Evolutionary conservation across 2,113 vertebrate genomes (phyloP).

Genomic region (Epinephelus lanceolatus): DNA sequence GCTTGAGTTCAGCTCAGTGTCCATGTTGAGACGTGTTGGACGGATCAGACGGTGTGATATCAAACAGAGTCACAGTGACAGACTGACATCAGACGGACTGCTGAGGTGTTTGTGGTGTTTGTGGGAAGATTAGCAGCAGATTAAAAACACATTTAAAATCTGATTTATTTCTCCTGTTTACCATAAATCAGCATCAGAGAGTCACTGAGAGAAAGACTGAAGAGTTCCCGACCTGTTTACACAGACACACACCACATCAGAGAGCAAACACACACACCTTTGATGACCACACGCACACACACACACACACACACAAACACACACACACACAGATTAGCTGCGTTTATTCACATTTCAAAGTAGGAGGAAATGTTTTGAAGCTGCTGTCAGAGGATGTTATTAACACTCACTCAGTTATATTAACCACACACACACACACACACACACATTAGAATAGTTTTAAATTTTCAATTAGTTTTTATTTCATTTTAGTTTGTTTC

Average conservation of each 20-base stretch:
- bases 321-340: conserved; percentile 18
- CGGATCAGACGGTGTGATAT: background rate
- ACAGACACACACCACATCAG: conserved; percentile 51
- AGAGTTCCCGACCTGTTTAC: conserved; percentile 37
- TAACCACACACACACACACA: conserved; percentile 23
- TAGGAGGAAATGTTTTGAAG: conserved; percentile 57
- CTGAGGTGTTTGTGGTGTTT: background rate
- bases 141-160: conserved; percentile 49
- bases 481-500: too few relatives aligned
- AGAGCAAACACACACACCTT: conserved; percentile 14
- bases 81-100: background rate
- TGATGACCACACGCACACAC: conserved; percentile 41
- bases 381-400: conserved; percentile 49
- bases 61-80: background rate
- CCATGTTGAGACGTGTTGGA: background rate
- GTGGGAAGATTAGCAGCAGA: conserved; percentile 51
- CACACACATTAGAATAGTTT: background rate
- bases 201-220: background rate
- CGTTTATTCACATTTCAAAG: conserved; percentile 70
- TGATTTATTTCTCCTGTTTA: conserved; percentile 36
- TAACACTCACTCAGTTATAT: conserved; percentile 7
- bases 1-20: background rate
- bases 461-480: too few relatives aligned
- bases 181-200: conserved; percentile 40
- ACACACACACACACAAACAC: conserved; percentile 21